Evolutionary conservation across 2,888 invertebrate species (phyloP).

Genomic region (Phytoseiulus persimilis): DNA sequence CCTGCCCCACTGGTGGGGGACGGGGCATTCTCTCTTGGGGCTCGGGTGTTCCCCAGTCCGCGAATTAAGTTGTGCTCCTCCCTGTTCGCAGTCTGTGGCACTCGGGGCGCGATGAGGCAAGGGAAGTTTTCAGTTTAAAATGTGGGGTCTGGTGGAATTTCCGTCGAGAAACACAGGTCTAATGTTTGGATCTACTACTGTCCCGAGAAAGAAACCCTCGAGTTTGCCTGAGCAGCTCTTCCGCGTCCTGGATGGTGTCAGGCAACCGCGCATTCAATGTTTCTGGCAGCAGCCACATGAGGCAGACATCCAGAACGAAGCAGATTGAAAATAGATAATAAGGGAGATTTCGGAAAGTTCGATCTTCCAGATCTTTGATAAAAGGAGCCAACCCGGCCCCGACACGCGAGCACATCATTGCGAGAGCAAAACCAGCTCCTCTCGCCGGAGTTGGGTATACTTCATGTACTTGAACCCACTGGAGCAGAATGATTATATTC

Average conservation of each 20-base stretch:
- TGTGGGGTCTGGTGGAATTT: no score
- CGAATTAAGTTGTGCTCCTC: no score
- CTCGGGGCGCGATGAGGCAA: no score
- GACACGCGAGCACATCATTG: background rate
- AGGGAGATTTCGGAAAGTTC: background rate
- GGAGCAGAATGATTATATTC: background rate
- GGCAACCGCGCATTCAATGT: background rate
- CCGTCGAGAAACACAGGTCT: no score
- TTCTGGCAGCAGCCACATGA: background rate
- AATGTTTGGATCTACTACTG: background rate
- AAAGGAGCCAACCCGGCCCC: conserved; percentile 10
- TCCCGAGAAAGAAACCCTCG: background rate
- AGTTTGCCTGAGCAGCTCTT: background rate
- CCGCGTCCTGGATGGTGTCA: background rate
- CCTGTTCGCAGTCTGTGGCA: no score
- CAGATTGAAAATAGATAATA: background rate
- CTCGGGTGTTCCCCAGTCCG: no score
- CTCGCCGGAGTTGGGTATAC: background rate
- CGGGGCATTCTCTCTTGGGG: no score
- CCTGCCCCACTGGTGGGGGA: no score
- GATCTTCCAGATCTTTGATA: background rate
- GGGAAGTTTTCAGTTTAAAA: no score
- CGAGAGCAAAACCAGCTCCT: background rate
- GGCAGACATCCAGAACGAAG: background rate
- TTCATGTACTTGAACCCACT: conserved; percentile 6